phyloP scores from a whole-genome alignment of 2,797 vertebrate genomes.

The Artibeus lituratus region DNA sequence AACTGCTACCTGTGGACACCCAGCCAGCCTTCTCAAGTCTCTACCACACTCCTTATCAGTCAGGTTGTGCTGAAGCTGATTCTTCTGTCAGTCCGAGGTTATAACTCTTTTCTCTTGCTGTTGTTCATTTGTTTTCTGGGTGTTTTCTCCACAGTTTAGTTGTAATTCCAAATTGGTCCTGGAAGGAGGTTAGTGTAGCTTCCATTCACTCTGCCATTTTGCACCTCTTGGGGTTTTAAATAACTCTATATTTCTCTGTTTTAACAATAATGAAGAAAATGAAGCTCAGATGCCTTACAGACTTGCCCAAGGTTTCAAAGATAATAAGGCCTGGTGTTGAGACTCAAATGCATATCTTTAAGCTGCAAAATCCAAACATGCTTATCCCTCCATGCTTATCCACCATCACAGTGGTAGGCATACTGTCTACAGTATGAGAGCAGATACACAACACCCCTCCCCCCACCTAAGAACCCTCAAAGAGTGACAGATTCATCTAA shows the following conservation, averaged over 20 bases:
- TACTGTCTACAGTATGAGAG: neutral
- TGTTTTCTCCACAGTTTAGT: too few species aligned
- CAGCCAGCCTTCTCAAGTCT: too few species aligned
- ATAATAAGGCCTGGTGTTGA: neutral
- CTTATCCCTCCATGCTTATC: neutral
- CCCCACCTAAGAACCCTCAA: neutral
- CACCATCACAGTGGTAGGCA: neutral
- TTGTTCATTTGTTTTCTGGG: too few species aligned
- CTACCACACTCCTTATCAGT: too few species aligned
- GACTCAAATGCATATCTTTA: neutral
- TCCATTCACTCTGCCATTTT: too few species aligned
- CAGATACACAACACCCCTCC: neutral
- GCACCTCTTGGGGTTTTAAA: neutral
- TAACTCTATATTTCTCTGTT: conserved; percentile 3
- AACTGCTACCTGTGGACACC: too few species aligned
- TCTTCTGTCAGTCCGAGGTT: too few species aligned
- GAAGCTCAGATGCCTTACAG: neutral
- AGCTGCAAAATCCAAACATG: neutral
- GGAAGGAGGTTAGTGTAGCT: too few species aligned
- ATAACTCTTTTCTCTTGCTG: too few species aligned
- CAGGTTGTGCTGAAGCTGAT: too few species aligned
- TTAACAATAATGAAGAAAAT: neutral
- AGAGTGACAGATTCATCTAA: neutral
- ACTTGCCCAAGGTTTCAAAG: neutral
- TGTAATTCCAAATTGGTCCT: too few species aligned